Evolutionary conservation across 2,797 vertebrate species (phyloP).

Genomic region (Muraenolepis orangiensis): DNA sequence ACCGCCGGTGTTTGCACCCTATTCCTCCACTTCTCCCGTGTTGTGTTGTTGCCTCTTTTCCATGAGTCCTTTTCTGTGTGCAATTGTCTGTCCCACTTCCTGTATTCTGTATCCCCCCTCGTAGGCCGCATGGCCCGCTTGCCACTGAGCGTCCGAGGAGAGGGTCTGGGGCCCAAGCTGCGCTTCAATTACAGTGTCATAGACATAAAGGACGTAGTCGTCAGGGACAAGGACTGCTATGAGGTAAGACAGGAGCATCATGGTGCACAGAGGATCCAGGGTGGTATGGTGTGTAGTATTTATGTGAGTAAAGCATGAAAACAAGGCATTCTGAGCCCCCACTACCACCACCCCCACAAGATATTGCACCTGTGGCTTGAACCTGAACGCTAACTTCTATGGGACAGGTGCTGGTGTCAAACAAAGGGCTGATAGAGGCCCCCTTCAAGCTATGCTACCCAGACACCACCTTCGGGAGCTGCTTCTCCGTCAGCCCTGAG

Average conservation of each 20-base stretch:
- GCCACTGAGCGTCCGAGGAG: conserved; percentile 76
- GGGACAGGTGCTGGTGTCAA: conserved; percentile 75
- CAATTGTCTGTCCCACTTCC: conserved; percentile 5
- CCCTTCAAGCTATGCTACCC: conserved; percentile 68
- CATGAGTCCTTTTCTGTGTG: conserved; percentile 4
- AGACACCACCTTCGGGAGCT: conserved; percentile 63
- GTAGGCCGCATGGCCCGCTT: conserved; percentile 77
- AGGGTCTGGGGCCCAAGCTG: conserved; percentile 80
- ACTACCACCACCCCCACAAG: not conserved
- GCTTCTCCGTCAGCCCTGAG: conserved; percentile 77
- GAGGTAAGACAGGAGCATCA: conserved; percentile 74
- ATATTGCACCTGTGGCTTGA: not conserved
- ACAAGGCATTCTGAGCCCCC: not conserved
- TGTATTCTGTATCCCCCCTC: not conserved
- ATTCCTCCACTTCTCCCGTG: not conserved
- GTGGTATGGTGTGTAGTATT: not conserved
- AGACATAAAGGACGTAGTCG: conserved; percentile 77
- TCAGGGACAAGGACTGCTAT: conserved; percentile 69
- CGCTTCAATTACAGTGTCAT: conserved; percentile 69
- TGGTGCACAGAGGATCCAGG: not conserved
- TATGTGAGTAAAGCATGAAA: not conserved
- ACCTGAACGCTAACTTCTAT: not conserved
- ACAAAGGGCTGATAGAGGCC: conserved; percentile 80
- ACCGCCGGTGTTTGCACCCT: not conserved
- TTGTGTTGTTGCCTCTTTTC: not conserved